Conservation (phyloP, 2,113 vertebrate species). For the Apodemus sylvaticus region DNA sequence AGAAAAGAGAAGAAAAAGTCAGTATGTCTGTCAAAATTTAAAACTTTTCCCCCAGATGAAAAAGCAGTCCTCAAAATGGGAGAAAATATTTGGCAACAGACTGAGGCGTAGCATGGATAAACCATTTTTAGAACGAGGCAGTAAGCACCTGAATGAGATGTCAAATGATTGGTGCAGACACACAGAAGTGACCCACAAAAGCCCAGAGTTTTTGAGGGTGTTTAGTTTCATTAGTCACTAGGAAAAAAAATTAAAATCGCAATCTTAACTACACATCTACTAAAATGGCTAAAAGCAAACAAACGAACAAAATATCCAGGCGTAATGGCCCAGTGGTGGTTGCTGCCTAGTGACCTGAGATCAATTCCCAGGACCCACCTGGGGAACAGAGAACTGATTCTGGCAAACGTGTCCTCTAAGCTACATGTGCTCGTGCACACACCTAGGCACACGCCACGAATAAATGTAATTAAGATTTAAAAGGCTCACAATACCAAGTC, state of each 20-base stretch:
- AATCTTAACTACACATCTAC: neutral
- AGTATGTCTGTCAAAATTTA: conserved; percentile 26
- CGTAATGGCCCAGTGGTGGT: neutral
- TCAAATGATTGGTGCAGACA: neutral
- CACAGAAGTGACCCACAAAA: neutral
- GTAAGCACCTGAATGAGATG: conserved; percentile 1
- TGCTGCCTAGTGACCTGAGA: neutral
- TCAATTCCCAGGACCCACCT: neutral
- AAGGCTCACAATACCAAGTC: neutral
- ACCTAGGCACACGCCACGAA: neutral
- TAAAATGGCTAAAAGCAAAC: neutral
- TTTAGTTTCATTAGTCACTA: neutral
- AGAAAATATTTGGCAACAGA: neutral
- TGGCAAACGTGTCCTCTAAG: neutral
- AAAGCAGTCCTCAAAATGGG: neutral
- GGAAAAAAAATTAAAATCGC: conserved; percentile 8
- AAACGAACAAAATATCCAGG: neutral
- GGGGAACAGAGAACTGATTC: neutral
- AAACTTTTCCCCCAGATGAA: neutral
- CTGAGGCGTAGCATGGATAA: neutral
- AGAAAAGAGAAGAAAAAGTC: neutral
- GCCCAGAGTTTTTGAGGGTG: neutral
- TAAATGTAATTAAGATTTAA: neutral
- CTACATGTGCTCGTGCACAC: neutral
- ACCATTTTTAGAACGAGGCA: neutral